Evolutionary conservation across 2,888 invertebrate genomes (phyloP).

Genomic region (Ophion obscuratus): DNA sequence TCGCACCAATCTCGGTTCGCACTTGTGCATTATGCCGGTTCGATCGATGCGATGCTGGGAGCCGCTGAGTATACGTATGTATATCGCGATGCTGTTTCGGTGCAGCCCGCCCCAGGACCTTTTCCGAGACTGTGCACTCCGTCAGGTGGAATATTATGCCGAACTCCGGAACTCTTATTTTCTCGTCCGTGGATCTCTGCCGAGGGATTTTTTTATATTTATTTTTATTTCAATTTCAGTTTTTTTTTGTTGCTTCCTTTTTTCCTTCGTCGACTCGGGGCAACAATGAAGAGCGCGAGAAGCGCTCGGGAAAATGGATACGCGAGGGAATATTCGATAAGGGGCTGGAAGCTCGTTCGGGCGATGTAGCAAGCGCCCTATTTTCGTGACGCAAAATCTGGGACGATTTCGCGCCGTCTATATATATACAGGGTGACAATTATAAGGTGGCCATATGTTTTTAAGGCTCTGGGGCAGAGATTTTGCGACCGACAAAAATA

Average conservation of each 20-base stretch:
- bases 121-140: conserved; percentile 41
- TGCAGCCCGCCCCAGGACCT: conserved; percentile 26
- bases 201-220: background rate
- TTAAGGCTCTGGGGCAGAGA: too few relatives aligned
- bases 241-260: too few relatives aligned
- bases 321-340: conserved; percentile 13
- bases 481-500: too few relatives aligned
- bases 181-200: conserved; percentile 18
- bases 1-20: too few relatives aligned
- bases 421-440: too few relatives aligned
- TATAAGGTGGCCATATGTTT: too few relatives aligned
- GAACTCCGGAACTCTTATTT: conserved; percentile 44
- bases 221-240: background rate
- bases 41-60: background rate
- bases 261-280: background rate
- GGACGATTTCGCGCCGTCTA: too few relatives aligned
- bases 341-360: background rate
- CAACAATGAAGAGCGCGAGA: conserved; percentile 14
- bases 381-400: conserved; percentile 16
- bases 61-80: background rate
- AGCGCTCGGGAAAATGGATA: background rate
- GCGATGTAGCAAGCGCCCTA: background rate
- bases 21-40: background rate
- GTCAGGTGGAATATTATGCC: conserved; percentile 52
- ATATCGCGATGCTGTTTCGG: conserved; percentile 21